These are phyloP conservation scores for Alethe diademata DNA, from an alignment of 2,113 vertebrate genomes.

Conservation along the genomic window DNA sequence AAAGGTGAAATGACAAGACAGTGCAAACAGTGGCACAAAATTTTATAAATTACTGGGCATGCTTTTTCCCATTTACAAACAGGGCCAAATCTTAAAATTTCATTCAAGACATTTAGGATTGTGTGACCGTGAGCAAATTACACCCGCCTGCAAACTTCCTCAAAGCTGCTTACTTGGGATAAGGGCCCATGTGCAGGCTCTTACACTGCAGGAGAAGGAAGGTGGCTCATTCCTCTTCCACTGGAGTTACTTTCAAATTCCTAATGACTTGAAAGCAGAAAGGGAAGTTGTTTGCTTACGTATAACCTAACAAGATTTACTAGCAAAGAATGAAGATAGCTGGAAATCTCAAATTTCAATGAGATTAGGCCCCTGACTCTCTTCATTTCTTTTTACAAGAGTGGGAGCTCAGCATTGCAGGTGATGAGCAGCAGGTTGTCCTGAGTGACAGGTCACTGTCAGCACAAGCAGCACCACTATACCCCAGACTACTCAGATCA, in stretches of 20 bases:
- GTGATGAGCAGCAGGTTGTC: fast-evolving
- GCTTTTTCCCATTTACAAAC: neutral
- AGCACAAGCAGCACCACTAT: neutral
- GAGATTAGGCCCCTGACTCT: neutral
- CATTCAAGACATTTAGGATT: neutral
- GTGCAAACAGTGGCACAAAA: neutral
- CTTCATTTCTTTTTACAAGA: neutral
- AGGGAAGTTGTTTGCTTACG: neutral
- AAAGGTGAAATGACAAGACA: neutral
- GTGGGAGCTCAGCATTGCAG: neutral
- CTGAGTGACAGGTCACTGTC: neutral
- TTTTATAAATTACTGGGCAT: neutral
- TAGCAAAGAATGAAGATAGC: neutral
- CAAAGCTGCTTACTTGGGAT: neutral
- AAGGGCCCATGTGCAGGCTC: neutral
- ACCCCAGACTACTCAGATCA: neutral
- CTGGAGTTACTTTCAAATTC: neutral
- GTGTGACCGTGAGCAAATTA: neutral
- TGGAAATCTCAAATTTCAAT: neutral
- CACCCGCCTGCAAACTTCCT: neutral
- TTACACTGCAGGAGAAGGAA: neutral
- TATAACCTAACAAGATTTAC: neutral
- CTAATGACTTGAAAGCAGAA: neutral
- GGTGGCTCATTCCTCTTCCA: neutral
- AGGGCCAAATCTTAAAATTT: neutral